Percentiles rank a stretch among this genome's conserved stretches.
These are phyloP conservation scores for Acrocephalus scirpaceus DNA, from an alignment of 2,797 vertebrate species.

Conservation along the genomic window DNA sequence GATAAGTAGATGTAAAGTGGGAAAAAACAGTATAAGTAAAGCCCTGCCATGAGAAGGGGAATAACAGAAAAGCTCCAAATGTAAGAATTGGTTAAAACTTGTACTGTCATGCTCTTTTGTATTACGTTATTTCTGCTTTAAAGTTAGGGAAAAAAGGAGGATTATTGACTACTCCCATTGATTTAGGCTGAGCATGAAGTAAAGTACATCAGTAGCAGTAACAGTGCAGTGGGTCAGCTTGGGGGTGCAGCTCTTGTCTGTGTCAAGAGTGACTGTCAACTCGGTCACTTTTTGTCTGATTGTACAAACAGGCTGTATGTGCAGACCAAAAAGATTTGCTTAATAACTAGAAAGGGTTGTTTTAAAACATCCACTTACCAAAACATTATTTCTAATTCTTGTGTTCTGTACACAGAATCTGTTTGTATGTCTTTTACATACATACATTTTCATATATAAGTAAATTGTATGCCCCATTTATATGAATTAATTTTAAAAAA, in stretches of 20 bases:
- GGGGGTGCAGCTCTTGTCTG: neutral
- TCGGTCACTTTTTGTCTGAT: neutral
- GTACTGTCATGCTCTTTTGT: neutral
- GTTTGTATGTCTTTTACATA: neutral
- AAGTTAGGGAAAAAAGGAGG: neutral
- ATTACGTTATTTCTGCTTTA: neutral
- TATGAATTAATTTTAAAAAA: neutral
- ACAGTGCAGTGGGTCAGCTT: neutral
- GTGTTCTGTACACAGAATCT: neutral
- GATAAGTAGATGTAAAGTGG: neutral
- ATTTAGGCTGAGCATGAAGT: neutral
- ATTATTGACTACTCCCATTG: neutral
- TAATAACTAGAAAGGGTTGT: neutral
- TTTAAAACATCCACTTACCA: neutral
- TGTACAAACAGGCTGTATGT: fast-evolving
- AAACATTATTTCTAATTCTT: neutral
- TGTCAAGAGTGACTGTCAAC: neutral
- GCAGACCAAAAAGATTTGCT: neutral
- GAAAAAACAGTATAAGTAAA: neutral
- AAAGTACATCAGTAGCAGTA: neutral
- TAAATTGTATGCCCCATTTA: neutral
- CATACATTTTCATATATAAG: neutral
- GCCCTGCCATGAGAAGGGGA: neutral
- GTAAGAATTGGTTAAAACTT: neutral
- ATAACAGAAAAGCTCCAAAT: neutral